Evolutionary conservation across 1,140 invertebrate genomes (phyloP), one percentile per base, ranked within the genome.

Genomic region (Polyergus mexicanus): DNA sequence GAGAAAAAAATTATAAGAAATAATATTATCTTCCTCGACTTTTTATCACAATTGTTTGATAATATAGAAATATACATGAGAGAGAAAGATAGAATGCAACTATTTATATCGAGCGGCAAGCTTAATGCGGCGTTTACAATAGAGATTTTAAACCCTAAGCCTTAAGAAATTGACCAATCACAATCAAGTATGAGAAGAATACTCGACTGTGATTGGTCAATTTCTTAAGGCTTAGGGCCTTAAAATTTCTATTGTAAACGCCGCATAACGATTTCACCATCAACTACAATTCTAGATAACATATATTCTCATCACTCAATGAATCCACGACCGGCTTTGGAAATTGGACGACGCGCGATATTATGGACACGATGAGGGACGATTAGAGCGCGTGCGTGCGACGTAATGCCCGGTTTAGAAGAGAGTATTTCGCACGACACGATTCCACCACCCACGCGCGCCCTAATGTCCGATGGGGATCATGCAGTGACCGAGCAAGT

Each of bases 391-490:
- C 13, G 56, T 60, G 56, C 51, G 58, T 10, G 51, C 60, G 72
- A 60, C 78, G 71, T 90, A 84, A 94, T 94, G 93, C 93, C 93
- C 84, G 93, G 93, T 91, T 92, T 94, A 92, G 93, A 93, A 66
- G 91, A 90, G 86, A 93, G 88, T 88, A 92, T 92, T 90, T 93
- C 88, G 86, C 91, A 90, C 90, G 88, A 94, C 76, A 91, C 89
- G 38, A 83, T 91, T 92, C 90, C 65, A 93, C 91, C 88, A 92
- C 92, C 91, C 92, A 72, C 68, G 56, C 68, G 78, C 78, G 68
- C 38, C 94, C 95, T 95, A 95, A 97, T 97, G 97, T 96, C 96
- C 96, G 97, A 97, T 97, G 97, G 96, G 47, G 63, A 68, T 56
- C 95, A 95, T 96, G 94, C 92, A 84, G 93, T 77, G 75, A 62